Evolutionary conservation across 2,797 vertebrate species (phyloP), one percentile per base, ranked within the genome.

Genomic region (Xenops minutus): DNA sequence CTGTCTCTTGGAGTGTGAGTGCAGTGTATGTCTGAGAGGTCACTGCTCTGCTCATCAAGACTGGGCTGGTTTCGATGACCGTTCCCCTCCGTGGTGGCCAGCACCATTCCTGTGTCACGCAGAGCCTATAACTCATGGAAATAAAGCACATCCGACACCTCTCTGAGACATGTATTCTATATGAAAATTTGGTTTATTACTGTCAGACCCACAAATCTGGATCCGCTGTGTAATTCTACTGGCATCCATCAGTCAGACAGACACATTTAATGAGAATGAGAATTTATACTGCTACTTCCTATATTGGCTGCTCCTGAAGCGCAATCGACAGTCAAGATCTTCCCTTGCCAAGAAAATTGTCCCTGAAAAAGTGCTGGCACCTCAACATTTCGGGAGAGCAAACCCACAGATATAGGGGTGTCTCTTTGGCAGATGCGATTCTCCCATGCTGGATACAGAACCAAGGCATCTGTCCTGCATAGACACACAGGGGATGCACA

Each of bases 131-230:
- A 98, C 93, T 98, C 98, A 98, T 6, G 14, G 98, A 98, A 98
- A 98, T 98, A 98, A 98, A 98, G 97, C 97, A 98, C 76, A 66
- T 92, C 96, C 54, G 6, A 97, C 97, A 90, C 93, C 97, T 92
- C 96, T 97, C 95, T 2, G 64, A 98, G 98, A 98, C 97, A 97
- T 97, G 98, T 98, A 97, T 98, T 98, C 98, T 98, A 98, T 98
- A 98, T 98, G 98, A 98, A 98, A 98, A 98, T 98, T 97, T 98
- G 97, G 96, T 98, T 98, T 98, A 98, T 98, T 97, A 97, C 97
- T 97, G 97, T 97, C 97, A 94, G 97, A 93, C 97, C 97, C 97
- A 98, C 98, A 98, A 98, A 98, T 98, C 98, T 98, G 97, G 97
- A 97, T 97, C 96, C 34, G 10, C 98, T 97, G 96, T 96, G 97